phyloP scores from a whole-genome alignment of 1,140 invertebrate species.

The Calephelis virginiensis region DNA sequence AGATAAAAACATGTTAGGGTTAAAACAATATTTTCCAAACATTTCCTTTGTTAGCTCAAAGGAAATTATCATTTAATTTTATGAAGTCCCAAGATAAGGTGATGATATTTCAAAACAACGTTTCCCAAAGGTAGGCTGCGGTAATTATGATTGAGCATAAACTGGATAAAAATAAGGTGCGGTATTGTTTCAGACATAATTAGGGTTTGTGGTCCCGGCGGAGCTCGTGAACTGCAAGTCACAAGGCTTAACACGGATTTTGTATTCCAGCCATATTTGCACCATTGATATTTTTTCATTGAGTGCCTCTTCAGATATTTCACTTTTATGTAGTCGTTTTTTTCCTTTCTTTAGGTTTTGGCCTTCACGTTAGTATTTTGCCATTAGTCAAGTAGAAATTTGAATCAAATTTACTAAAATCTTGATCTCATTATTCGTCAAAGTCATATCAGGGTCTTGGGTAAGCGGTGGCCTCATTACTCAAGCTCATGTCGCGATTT shows the following conservation, averaged over 20 bases:
- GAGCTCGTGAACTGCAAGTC: slow-evolving; percentile 58
- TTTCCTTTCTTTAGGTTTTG: no score
- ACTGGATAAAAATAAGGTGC: slow-evolving; percentile 71
- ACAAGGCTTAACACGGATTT: slow-evolving; percentile 38
- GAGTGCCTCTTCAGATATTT: background rate
- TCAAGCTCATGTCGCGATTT: no score
- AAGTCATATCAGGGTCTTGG: no score
- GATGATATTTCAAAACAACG: slow-evolving; percentile 59
- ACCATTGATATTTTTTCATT: slow-evolving; percentile 6
- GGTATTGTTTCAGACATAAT: slow-evolving; percentile 72
- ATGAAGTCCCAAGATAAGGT: slow-evolving; percentile 25
- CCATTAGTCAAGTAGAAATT: no score
- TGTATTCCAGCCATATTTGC: slow-evolving; percentile 27
- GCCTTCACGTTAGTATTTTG: no score
- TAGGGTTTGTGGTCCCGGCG: slow-evolving; percentile 70
- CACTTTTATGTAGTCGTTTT: background rate
- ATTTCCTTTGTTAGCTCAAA: background rate
- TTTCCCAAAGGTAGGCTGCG: slow-evolving; percentile 49
- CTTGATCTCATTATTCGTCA: no score
- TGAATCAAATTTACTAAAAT: no score
- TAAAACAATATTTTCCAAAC: background rate
- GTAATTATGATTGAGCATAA: slow-evolving; percentile 76
- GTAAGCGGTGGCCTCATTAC: no score
- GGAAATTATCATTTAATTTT: slow-evolving; percentile 17
- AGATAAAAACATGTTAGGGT: no score